Evolutionary conservation across 2,113 vertebrate species (phyloP), one percentile per base, ranked within the genome.

Genomic region (Coryphaenoides rupestris): DNA sequence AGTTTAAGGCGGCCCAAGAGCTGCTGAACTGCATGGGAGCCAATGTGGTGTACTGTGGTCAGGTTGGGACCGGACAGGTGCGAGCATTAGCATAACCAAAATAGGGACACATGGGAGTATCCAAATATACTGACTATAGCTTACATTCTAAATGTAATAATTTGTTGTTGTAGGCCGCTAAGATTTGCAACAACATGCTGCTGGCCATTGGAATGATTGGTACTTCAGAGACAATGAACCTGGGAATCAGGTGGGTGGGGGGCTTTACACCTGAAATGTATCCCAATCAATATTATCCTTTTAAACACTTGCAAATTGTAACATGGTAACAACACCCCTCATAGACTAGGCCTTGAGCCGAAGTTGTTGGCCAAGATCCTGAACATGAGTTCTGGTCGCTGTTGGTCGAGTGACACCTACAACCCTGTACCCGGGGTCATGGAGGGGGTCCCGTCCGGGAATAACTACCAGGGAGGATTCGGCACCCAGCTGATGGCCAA

Each of bases 181-280:
- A 99, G 89, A 98, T 99, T 82, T 99, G 97, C 80, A 99, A 99
- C 91, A 99, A 99, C 83, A 96, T 99, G 97, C 92, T 99, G 55
- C 85, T 99, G 77, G 97, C 93, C 55, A 96, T 99, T 66, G 92
- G 95, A 81, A 99, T 99, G 97, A 97, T 99, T 56, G 97, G 97
- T 67, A 99, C 97, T 9, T 91, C 97, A 46, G 97, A 99, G 83
- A 85, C 95, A 2, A 98, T 99, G 97, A 99, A 99, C 86, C 92
- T 99, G 73, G 97, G 97, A 85, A 94, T 99, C 89, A 96, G 97
- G 97, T 99, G 66, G 88, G 87, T 55, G 97, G 97, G 99, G 66
- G 88, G 87, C 57, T 14, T 58, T 21, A 3, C 28, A 17, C 22
- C 46, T 1, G 3, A 19, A 5, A 22, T 46, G 21, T 12, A 14